Base-by-base conservation (phyloP, 2,888 invertebrate species). In the Metellina segmentata region DNA sequence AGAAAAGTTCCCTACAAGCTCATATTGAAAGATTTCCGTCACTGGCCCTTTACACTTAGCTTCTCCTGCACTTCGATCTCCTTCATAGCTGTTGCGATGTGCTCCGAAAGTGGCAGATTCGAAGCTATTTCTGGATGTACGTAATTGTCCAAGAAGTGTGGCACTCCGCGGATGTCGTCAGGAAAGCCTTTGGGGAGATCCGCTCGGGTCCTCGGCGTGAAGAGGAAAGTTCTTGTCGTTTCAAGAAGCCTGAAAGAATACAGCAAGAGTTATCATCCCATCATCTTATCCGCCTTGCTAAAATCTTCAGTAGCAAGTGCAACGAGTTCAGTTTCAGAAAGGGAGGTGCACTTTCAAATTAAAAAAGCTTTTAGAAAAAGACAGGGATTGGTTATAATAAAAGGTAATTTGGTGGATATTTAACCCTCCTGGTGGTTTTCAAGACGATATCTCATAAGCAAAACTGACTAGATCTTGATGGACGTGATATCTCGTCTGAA, bases 161-260 rank as follows among this genome's bases (percentile, higher is more conserved):
- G 98, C 69, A 97, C 98, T 93, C 97, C 98, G 77, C 96, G 96
- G 89, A 97, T 96, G 94, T 97, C 96, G 94, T 96, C 96, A 77
- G 97, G 97, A 95, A 98, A 98, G 94, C 97, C 98, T 95, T 97
- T 97, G 11, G 98, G 98, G 94, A 98, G 96, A 95, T 97, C 97
- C 90, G 96, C 96, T 75, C 96, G 96, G 94, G 97, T 96, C 93
- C 98, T 96, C 16, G 97, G 96, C 94, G 97, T 97, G 95, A 98
- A 96, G 93, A 96, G 95, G 94, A 98, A 98, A 89, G 97, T 97
- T 75, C 97, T 96, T 94, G 96, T 96, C 95, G 97, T 96, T 94
- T 96, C 96, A 94, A 98, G 96, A 96, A 97, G 97, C 94, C 98
- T 98, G 94, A 7, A 95, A 95, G 92, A 61, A 61, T 9, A 69